Percentiles rank a stretch among this genome's conserved stretches.
These are phyloP conservation scores for Mactromeris polynyma DNA, from an alignment of 2,888 invertebrate genomes.

Conservation along the genomic window DNA sequence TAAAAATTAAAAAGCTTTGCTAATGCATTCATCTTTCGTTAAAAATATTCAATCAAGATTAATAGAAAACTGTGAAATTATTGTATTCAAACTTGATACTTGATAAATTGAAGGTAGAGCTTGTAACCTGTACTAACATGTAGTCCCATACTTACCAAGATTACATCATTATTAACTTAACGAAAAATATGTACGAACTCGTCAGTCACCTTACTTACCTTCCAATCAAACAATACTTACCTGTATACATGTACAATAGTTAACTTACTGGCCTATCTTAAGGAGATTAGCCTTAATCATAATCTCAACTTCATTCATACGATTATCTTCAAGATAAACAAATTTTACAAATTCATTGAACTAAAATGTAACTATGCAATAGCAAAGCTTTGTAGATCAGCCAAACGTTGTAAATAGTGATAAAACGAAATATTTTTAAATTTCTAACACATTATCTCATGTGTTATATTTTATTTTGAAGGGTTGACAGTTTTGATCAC, in stretches of 20 bases:
- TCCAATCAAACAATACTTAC: background rate
- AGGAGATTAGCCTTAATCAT: conserved; percentile 7
- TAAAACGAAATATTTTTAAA: background rate
- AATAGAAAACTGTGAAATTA: background rate
- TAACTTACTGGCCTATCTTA: background rate
- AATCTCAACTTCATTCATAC: background rate
- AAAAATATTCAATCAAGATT: background rate
- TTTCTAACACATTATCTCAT: background rate
- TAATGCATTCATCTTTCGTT: background rate
- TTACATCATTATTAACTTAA: background rate
- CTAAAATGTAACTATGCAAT: conserved; percentile 1
- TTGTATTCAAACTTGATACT: background rate
- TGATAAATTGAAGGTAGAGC: background rate
- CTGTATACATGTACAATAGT: conserved; percentile 7
- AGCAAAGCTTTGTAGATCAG: conserved; percentile 4
- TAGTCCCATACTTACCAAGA: background rate
- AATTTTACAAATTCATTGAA: background rate
- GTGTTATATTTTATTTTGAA: background rate
- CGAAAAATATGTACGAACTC: background rate
- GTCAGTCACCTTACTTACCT: background rate
- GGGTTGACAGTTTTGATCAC: background rate
- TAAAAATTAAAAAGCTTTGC: background rate
- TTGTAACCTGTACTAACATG: background rate
- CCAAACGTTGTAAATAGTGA: background rate
- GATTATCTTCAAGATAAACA: conserved; percentile 3